phyloP scores from a whole-genome alignment of 1,140 invertebrate species.

The Caenorhabditis briggsae region DNA sequence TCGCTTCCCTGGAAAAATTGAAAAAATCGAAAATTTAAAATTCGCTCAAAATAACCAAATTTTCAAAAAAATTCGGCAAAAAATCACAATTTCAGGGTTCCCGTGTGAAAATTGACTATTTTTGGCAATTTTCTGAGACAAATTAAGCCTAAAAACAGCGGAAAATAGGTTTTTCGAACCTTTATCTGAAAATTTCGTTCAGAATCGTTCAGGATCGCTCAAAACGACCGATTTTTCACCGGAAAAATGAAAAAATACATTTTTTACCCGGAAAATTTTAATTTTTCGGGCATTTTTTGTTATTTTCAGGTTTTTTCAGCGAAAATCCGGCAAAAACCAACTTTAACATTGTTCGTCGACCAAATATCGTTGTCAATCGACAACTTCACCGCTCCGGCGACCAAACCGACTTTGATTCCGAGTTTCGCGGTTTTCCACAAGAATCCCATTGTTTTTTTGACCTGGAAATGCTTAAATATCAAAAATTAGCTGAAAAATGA shows the following conservation, averaged over 20 bases:
- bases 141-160: too few relatives aligned
- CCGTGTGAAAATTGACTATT: too few relatives aligned
- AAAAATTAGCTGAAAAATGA: background rate
- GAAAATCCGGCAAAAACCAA: background rate
- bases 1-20: constrained; percentile 61
- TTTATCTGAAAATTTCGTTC: too few relatives aligned
- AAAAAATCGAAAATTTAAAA: background rate
- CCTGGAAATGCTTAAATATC: background rate
- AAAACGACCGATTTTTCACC: too few relatives aligned
- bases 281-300: too few relatives aligned
- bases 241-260: too few relatives aligned
- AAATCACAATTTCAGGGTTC: too few relatives aligned
- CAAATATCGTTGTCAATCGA: constrained; percentile 68
- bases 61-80: too few relatives aligned
- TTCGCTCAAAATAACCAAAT: background rate
- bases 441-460: constrained; percentile 20
- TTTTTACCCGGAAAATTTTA: too few relatives aligned
- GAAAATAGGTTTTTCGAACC: too few relatives aligned
- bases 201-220: too few relatives aligned
- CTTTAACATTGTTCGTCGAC: constrained; percentile 64
- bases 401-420: constrained; percentile 60
- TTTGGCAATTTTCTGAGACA: too few relatives aligned
- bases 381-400: constrained; percentile 66
- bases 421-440: constrained; percentile 55
- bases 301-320: background rate